phyloP scores from a whole-genome alignment of 92 coral and sea anemone genomes.

The Anthopleura xanthogrammica region DNA sequence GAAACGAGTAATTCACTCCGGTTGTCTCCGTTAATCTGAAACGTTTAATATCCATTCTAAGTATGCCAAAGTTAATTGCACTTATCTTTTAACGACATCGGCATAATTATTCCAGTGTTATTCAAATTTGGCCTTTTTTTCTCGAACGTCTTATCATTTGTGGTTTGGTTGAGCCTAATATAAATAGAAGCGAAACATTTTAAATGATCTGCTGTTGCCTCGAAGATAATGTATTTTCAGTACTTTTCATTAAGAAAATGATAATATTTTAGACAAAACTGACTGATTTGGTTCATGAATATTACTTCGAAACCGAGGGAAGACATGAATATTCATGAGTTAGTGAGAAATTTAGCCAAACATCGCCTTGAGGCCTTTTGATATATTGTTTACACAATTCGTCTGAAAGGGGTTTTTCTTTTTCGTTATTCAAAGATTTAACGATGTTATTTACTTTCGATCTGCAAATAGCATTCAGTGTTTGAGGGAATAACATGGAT shows the following conservation, averaged over 20 bases:
- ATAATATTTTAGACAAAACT: slow-evolving; percentile 12
- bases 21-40: slow-evolving; percentile 41
- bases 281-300: neutral
- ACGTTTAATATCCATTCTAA: slow-evolving; percentile 42
- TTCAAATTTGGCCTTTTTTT: slow-evolving; percentile 27
- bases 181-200: neutral
- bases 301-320: neutral
- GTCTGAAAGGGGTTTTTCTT: slow-evolving; percentile 35
- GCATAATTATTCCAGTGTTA: slow-evolving; percentile 23
- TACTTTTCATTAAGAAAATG: slow-evolving; percentile 3
- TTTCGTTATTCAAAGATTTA: slow-evolving; percentile 36
- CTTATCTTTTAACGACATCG: slow-evolving; percentile 32
- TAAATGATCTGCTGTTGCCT: slow-evolving; percentile 11
- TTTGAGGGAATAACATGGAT: slow-evolving; percentile 1
- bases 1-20: slow-evolving; percentile 19
- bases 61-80: slow-evolving; percentile 38
- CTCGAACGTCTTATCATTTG: slow-evolving; percentile 19
- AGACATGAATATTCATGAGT: slow-evolving; percentile 9
- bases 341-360: neutral
- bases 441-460: slow-evolving; percentile 44
- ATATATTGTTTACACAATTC: slow-evolving; percentile 43
- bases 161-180: slow-evolving; percentile 25
- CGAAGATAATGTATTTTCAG: neutral
- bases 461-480: slow-evolving; percentile 25
- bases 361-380: slow-evolving; percentile 25